phyloP scores from a whole-genome alignment of 2,113 vertebrate species.

The Cheilinus undulatus region DNA sequence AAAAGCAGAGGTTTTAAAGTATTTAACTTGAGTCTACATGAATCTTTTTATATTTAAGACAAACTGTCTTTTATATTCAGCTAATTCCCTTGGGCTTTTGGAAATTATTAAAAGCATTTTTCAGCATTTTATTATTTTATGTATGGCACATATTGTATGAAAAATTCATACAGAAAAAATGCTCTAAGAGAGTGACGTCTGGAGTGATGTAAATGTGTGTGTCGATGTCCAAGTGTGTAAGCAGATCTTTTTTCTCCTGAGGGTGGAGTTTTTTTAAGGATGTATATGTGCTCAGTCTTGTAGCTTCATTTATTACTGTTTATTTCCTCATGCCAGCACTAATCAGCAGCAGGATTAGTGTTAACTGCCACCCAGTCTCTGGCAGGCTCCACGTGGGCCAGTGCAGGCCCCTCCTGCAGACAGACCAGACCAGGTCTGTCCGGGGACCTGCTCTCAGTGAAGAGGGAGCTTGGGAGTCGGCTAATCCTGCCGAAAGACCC shows the following conservation, averaged over 20 bases:
- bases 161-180: not conserved
- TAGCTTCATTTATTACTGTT: slow-evolving; percentile 78
- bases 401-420: slow-evolving; percentile 46
- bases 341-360: slow-evolving; percentile 81
- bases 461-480: slow-evolving; percentile 26
- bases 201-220: slow-evolving; percentile 1
- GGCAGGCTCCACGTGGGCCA: slow-evolving; percentile 64
- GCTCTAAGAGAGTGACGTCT: not conserved
- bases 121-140: too few relatives aligned
- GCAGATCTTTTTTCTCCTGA: slow-evolving; percentile 30
- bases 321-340: slow-evolving; percentile 80
- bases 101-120: too few relatives aligned
- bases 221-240: slow-evolving; percentile 26
- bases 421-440: slow-evolving; percentile 38
- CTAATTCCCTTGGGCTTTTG: too few relatives aligned
- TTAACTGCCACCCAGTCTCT: slow-evolving; percentile 80
- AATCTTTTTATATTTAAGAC: too few relatives aligned
- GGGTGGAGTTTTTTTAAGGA: slow-evolving; percentile 29
- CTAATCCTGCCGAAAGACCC: slow-evolving; percentile 72
- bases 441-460: slow-evolving; percentile 30
- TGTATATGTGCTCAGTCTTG: slow-evolving; percentile 51
- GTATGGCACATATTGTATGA: not conserved
- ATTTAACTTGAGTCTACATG: too few relatives aligned
- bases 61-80: too few relatives aligned
- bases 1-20: too few relatives aligned